Evolutionary conservation across 2,797 vertebrate genomes (phyloP), one percentile per base, ranked within the genome.

Genomic region (Sebastes aleutianus): DNA sequence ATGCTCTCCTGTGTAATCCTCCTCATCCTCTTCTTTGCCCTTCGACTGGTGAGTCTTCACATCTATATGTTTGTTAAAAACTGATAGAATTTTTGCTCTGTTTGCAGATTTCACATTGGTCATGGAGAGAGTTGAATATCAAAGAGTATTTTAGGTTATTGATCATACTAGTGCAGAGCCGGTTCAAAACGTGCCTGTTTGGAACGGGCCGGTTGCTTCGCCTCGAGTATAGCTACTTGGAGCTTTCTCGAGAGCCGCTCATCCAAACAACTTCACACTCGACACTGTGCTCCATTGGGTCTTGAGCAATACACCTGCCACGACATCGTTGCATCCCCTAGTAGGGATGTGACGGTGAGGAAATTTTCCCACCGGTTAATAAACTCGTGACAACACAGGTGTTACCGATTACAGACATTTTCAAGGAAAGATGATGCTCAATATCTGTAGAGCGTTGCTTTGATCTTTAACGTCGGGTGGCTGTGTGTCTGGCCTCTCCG

Each of bases 21-120:
- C 2, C 92, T 99, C 20, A 59, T 91, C 39, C 87, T 98, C 67
- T 94, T 96, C 79, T 97, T 98, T 84, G 79, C 94, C 59, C 86
- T 93, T 26, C 3, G 1, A 1, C 53, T 95, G 92, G 98, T 99
- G 89, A 98, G 98, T 95, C 63, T 39, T 67, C 43, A 53, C 29
- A 8, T 75, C 34, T 16, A 20, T 32, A 24, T 70, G 18, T 12
- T 56, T 66, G 4, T 70, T 27, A 18, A 43, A 57, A n/a, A 70
- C 22, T 12, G 2, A 14, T 10, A 29, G 8, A 26, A n/a, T 26
- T 11, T 31, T 22, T n/a, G n/a, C 29, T 4, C 2, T 34, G 6
- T 80, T 54, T 67, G 39, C 74, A 56, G n/a, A 63, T 76, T 58
- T 58, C 6, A 50, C 6, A 2, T 10, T 57, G 6, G 16, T 47